Evolutionary conservation across 2,888 invertebrate species (phyloP).

Genomic region (Amitus sp.): DNA sequence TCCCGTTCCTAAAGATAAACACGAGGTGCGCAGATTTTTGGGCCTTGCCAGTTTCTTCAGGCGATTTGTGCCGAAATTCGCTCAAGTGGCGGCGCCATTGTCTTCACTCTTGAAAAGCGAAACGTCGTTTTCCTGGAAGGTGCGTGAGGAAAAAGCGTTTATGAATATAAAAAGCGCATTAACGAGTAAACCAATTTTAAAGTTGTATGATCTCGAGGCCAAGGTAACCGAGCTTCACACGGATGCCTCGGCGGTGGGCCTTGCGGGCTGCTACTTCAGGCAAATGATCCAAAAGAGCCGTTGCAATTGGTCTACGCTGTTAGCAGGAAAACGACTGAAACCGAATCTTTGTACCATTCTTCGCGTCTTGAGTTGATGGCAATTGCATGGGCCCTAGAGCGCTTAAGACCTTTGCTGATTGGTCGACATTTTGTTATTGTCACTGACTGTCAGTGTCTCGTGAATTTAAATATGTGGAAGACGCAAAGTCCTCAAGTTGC

Average conservation of each 20-base stretch:
- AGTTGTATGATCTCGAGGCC: slow-evolving; percentile 10
- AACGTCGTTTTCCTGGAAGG: no score
- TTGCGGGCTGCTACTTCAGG: slow-evolving; percentile 29
- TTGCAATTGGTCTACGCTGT: slow-evolving; percentile 43
- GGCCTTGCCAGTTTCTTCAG: slow-evolving; percentile 29
- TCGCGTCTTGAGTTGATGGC: slow-evolving; percentile 10
- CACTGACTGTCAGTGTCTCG: slow-evolving; percentile 42
- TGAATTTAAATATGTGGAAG: slow-evolving; percentile 42
- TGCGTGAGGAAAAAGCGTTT: neutral
- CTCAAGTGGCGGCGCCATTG: no score
- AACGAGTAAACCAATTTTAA: neutral
- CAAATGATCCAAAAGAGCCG: slow-evolving; percentile 25
- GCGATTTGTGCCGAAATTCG: slow-evolving; percentile 7
- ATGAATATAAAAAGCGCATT: slow-evolving; percentile 2
- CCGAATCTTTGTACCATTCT: slow-evolving; percentile 2
- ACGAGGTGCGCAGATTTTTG: slow-evolving; percentile 22
- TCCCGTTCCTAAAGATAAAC: slow-evolving; percentile 11
- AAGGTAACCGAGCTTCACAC: slow-evolving; percentile 20
- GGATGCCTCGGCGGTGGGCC: slow-evolving; percentile 7
- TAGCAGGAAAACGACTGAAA: slow-evolving; percentile 15
- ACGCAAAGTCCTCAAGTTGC: slow-evolving; percentile 43
- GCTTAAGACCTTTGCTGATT: slow-evolving; percentile 20
- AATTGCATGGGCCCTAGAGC: slow-evolving; percentile 25
- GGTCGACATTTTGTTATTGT: neutral
- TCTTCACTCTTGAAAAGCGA: no score